Percentiles rank a stretch among this genome's conserved stretches.
These are phyloP conservation scores for Apomyelois bistriatella DNA, from an alignment of 2,888 invertebrate species.

Conservation along the genomic window DNA sequence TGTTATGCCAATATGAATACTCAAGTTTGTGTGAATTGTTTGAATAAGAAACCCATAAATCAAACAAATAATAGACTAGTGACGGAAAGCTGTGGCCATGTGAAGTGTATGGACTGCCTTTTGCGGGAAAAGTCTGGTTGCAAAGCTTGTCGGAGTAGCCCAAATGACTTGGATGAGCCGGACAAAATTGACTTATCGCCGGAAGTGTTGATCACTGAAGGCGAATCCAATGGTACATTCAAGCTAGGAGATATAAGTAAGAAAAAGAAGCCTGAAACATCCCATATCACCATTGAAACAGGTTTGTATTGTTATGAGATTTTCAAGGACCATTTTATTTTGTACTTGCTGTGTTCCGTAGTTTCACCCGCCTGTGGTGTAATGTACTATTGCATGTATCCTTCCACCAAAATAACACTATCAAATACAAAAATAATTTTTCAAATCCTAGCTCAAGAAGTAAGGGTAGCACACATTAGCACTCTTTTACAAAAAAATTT, in stretches of 20 bases:
- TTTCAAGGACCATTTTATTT: too few species aligned
- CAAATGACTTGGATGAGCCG: slow-evolving; percentile 18
- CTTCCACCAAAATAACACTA: too few species aligned
- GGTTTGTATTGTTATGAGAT: slow-evolving; percentile 36
- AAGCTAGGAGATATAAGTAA: slow-evolving; percentile 35
- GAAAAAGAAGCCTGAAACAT: slow-evolving; percentile 58
- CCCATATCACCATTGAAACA: slow-evolving; percentile 59
- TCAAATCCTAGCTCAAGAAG: too few species aligned
- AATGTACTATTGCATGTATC: too few species aligned
- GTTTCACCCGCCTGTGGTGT: too few species aligned
- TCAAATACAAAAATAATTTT: too few species aligned
- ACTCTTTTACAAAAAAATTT: too few species aligned
- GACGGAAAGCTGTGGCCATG: slow-evolving; percentile 87
- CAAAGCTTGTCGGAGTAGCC: slow-evolving; percentile 63
- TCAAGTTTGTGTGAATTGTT: slow-evolving; percentile 81
- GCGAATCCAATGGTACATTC: neutral
- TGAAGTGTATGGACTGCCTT: slow-evolving; percentile 86
- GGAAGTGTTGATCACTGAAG: neutral
- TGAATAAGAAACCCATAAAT: slow-evolving; percentile 74
- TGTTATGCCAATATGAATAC: slow-evolving; percentile 58
- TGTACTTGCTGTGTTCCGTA: too few species aligned
- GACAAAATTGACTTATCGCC: slow-evolving; percentile 17
- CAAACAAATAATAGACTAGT: slow-evolving; percentile 82
- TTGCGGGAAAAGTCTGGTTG: slow-evolving; percentile 84
- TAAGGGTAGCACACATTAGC: too few species aligned